Evolutionary conservation across 2,888 invertebrate genomes (phyloP), one percentile per base, ranked within the genome.

Genomic region (Ornithoptera alexandrae): DNA sequence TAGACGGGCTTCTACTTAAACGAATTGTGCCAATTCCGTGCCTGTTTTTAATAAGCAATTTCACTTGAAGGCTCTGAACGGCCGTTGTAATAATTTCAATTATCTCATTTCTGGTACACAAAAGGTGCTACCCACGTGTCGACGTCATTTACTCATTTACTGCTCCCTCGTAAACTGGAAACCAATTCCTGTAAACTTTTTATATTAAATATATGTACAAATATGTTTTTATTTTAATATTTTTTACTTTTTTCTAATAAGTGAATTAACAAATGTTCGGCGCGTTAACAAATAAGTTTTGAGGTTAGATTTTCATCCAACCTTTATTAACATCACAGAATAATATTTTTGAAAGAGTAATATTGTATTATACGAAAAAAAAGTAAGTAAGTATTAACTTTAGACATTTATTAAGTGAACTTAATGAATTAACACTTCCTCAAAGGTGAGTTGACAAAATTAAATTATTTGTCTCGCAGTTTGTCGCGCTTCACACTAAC

Each of bases 391-490:
- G 10, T 39, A 0, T 39, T 39, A 8, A 18, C 50, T 50, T 20
- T 8, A 20, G 20, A 57, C 57, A 10, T 20, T 22, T 6, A n/a
- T 20, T 57, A 57, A 20, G 10, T 18, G 20, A 20, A 5, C n/a
- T 6, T 20, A 57, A 57, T 57, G n/a, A 57, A 57, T 57, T 57
- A 18, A 57, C 20, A 57, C 20, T 20, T 57, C 57, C 20, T 57
- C 57, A 57, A 57, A 57, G 57, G 57, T 57, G 57, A 57, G 57
- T 57, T 57, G 57, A 57, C 12, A 57, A 57, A 57, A 57, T 20
- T 57, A n/a, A 20, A 57, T 57, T 57, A 57, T 57, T 57, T 20
- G 20, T 6, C 57, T 57, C n/a, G 20, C 57, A 57, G 57, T 57
- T 57, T 57, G 57, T 20, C 20, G 18, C 57, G 57, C 57, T 57